Evolutionary conservation across 2,113 vertebrate species (phyloP).

Genomic region (Clarias macrocephalus): DNA sequence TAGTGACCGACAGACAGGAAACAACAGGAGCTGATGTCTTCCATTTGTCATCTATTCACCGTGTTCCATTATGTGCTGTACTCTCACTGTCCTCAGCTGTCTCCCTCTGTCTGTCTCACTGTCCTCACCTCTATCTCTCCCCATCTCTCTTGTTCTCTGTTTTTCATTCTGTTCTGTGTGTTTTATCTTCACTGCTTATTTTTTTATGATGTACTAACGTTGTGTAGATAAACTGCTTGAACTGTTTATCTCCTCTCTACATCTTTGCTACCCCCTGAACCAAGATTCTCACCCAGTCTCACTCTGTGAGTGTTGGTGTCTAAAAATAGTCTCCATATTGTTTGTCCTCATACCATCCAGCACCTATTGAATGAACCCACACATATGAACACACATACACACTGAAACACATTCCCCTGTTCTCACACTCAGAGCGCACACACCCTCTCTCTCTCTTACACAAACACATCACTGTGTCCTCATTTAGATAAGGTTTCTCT

Average conservation of each 20-base stretch:
- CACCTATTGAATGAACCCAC: constrained; percentile 37
- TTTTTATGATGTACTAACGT: not conserved
- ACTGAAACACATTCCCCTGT: no score
- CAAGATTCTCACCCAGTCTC: no score
- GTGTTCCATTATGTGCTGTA: not conserved
- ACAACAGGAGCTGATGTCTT: not conserved
- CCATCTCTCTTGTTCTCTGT: not conserved
- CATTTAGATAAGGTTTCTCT: constrained; percentile 48
- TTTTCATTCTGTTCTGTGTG: not conserved
- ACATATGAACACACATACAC: constrained; percentile 13
- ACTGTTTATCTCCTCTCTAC: constrained; percentile 6
- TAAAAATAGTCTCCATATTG: constrained; percentile 54
- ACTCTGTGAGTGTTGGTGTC: not conserved
- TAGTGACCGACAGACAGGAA: not conserved
- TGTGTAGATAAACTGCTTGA: constrained; percentile 5
- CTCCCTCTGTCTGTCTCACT: not conserved
- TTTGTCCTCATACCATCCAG: constrained; percentile 52
- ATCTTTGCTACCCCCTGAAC: constrained; percentile 5
- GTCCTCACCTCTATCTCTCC: not conserved
- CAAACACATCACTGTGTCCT: constrained; percentile 21
- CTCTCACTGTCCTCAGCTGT: not conserved
- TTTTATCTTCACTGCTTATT: not conserved
- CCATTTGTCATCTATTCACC: not conserved
- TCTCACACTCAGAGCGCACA: not conserved
- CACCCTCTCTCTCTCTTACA: not conserved